A percentile compares a stretch with the other conserved stretches of the same genome.
Evolutionary conservation across 1,140 invertebrate species (phyloP).

Genomic region (Macrobrachium rosenbergii): DNA sequence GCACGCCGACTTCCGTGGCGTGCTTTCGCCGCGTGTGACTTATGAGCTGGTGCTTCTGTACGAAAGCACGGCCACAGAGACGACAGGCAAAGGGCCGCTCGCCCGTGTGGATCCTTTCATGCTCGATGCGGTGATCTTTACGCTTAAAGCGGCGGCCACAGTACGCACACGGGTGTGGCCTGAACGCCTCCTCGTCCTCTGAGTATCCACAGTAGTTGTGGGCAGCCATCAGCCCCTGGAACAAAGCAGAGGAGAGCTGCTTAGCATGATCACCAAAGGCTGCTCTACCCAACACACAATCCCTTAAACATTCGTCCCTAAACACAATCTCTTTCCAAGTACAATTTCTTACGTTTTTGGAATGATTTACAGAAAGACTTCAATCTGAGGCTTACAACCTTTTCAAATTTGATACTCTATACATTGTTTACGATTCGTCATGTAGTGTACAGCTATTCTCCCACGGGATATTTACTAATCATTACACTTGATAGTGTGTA

Average conservation of each 20-base stretch:
- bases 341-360: too few species aligned
- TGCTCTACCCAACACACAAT: constrained; percentile 16
- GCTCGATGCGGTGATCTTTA: constrained; percentile 67
- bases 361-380: too few species aligned
- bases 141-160: constrained; percentile 74
- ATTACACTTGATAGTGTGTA: constrained; percentile 52
- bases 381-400: too few species aligned
- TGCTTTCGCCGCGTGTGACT: constrained; percentile 69
- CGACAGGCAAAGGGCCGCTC: constrained; percentile 66
- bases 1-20: constrained; percentile 29
- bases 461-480: too few species aligned
- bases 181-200: constrained; percentile 68
- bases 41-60: constrained; percentile 69
- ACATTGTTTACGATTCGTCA: too few species aligned
- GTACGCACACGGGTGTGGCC: constrained; percentile 75
- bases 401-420: too few species aligned
- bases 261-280: constrained; percentile 49
- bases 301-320: neutral
- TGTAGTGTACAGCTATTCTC: too few species aligned
- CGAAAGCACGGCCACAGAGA: constrained; percentile 66
- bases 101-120: constrained; percentile 69
- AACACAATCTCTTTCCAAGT: too few species aligned
- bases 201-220: constrained; percentile 54
- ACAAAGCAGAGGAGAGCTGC: constrained; percentile 64
- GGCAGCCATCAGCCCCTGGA: constrained; percentile 64